Conservation (phyloP, 35 echinoderm and acorn worm genomes). For the Ophioderma brevispina region DNA sequence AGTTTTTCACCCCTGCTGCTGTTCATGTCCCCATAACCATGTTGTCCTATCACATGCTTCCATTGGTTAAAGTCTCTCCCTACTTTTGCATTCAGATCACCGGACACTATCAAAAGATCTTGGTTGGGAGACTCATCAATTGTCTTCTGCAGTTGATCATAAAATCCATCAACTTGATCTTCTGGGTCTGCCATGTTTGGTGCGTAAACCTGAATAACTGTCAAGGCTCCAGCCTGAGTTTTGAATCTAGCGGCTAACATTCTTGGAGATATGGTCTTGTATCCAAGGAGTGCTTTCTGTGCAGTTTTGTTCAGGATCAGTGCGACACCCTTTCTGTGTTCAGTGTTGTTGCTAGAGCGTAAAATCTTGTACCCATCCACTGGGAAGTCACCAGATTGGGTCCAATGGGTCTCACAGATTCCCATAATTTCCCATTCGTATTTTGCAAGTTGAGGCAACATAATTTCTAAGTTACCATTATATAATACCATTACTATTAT, state of each 20-base stretch:
- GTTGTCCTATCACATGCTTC: conserved; percentile 26
- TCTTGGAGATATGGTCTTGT: conserved; percentile 48
- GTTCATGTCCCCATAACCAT: conserved; percentile 30
- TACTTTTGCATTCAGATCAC: conserved; percentile 18
- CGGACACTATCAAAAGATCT: background rate
- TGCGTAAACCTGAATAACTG: conserved; percentile 40
- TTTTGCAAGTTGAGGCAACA: background rate
- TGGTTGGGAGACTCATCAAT: conserved; percentile 1
- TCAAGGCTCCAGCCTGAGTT: conserved; percentile 16
- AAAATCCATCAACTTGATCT: conserved; percentile 19
- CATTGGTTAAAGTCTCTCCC: background rate
- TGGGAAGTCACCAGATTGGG: conserved; percentile 27
- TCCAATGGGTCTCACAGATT: conserved; percentile 40
- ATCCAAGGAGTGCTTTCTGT: conserved; percentile 44
- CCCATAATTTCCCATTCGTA: conserved; percentile 34
- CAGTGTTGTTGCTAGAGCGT: conserved; percentile 12
- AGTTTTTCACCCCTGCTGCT: conserved; percentile 54
- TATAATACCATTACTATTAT: too few species aligned
- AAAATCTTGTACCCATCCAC: conserved; percentile 18
- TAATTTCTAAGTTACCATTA: background rate
- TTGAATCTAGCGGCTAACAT: conserved; percentile 52
- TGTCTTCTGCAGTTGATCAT: conserved; percentile 44
- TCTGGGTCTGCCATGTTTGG: conserved; percentile 52
- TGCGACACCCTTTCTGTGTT: conserved; percentile 26
- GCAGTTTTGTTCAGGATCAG: conserved; percentile 38